Base-by-base conservation (phyloP, 2,113 vertebrate species). In the Cnemophilus loriae region DNA sequence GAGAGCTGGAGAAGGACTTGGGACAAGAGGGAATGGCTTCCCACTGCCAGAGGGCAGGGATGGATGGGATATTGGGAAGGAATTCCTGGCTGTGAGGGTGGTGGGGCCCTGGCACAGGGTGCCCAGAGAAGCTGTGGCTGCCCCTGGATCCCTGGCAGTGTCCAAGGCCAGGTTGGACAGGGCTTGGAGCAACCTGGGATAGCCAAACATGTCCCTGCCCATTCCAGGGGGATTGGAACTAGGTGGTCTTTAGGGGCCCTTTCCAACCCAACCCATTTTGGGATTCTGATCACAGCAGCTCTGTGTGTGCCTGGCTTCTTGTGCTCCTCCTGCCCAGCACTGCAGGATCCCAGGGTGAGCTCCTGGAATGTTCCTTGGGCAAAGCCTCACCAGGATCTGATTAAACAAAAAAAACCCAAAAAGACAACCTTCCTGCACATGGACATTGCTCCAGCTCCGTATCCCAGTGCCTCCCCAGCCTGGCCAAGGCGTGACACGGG, bases 101-200 rank as follows among this genome's bases (percentile, higher is more conserved):
- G 18, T 0, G 0, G 37, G 56, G 7, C 26, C 20, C 27, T 71
- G 60, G 60, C 16, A 20, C 24, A 26, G 83, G 24, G 3, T 75
- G 16, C 7, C 13, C 74, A 63, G 49, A 79, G 20, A 0, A 35
- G n/a, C 65, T 79, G 49, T 10, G 65, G 65, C 67, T 71, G 42
- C 21, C 50, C 67, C 85, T 87, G 84, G 63, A 71, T 56, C 42
- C 42, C 75, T 88, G 85, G 39, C 0, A 88, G 5, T 50, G 57
- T 2, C 4, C 85, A 1, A 53, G 50, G 20, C 3, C 57, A 49
- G 49, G 50, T 0, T 80, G 56, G 55, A 20, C 0, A 0, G 16
- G 26, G 23, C 20, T 30, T 61, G 65, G 50, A 49, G 6, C 42
- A 42, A 0, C 17, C 57, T 65, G 50, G 35, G 15, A 8, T 0